phyloP scores from a whole-genome alignment of 1,140 invertebrate species.

The Drosophila ercepeae region DNA sequence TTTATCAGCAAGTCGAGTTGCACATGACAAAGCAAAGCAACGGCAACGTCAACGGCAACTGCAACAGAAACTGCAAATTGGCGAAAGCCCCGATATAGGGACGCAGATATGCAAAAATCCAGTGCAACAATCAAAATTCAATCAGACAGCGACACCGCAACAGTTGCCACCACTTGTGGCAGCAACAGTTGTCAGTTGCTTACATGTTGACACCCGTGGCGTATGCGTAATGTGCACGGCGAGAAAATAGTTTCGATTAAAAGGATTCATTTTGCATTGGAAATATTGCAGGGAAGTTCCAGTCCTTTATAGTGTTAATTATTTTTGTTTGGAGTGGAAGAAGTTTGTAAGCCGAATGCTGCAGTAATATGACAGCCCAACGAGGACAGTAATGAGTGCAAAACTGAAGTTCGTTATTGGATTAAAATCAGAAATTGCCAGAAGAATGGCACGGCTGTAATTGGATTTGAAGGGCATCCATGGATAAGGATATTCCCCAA shows the following conservation, averaged over 20 bases:
- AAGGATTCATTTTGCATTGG: no score
- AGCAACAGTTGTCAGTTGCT: constrained; percentile 75
- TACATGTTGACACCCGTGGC: constrained; percentile 29
- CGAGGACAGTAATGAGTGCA: constrained; percentile 31
- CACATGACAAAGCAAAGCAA: constrained; percentile 47
- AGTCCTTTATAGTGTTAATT: no score
- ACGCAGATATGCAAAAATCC: constrained; percentile 60
- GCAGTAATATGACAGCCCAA: constrained; percentile 24
- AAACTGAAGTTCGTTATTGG: constrained; percentile 16
- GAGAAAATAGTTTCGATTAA: background rate
- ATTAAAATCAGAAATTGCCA: constrained; percentile 20
- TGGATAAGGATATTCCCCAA: background rate
- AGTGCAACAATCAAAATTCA: constrained; percentile 72
- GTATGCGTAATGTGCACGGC: constrained; percentile 58
- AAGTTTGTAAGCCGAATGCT: constrained; percentile 6
- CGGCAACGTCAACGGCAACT: background rate
- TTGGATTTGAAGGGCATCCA: constrained; percentile 25
- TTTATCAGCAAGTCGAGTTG: constrained; percentile 71
- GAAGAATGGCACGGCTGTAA: constrained; percentile 10
- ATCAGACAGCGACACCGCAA: constrained; percentile 70
- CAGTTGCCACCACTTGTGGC: constrained; percentile 66
- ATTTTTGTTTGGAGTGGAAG: background rate
- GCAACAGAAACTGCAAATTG: no score
- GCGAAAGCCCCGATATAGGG: no score
- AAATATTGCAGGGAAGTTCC: no score